phyloP scores from a whole-genome alignment of 2,888 invertebrate genomes.

The Taphrorychus bicolor region DNA sequence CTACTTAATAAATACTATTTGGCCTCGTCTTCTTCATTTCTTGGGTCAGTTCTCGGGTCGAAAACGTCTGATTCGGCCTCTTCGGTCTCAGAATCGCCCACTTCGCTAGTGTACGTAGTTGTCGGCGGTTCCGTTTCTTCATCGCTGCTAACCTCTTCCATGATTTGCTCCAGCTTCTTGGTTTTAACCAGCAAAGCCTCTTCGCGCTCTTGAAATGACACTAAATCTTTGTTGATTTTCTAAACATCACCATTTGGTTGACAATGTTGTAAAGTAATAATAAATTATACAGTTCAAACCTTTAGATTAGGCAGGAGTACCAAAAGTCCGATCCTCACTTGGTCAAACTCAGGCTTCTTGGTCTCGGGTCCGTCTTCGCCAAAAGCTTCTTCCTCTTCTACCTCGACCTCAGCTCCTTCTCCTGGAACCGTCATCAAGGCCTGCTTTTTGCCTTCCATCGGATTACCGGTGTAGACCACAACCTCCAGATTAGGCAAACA shows the following conservation, averaged over 20 bases:
- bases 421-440: constrained; percentile 20
- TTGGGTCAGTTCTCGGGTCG: constrained; percentile 20
- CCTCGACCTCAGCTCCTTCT: constrained; percentile 41
- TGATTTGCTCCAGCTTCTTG: constrained; percentile 51
- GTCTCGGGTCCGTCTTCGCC: constrained; percentile 57
- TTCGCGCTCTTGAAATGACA: constrained; percentile 64
- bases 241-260: neutral
- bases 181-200: constrained; percentile 48
- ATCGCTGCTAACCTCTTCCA: constrained; percentile 54
- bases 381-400: constrained; percentile 43
- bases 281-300: no score
- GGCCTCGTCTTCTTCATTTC: constrained; percentile 21
- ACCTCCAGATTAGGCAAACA: constrained; percentile 62
- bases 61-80: neutral
- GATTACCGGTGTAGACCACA: constrained; percentile 65
- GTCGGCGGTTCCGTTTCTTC: constrained; percentile 44
- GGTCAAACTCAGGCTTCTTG: constrained; percentile 46
- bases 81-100: constrained; percentile 17
- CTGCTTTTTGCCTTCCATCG: constrained; percentile 52
- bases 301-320: constrained; percentile 64
- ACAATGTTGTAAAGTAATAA: neutral
- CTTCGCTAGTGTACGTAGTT: constrained; percentile 32
- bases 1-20: no score
- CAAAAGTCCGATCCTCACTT: constrained; percentile 55
- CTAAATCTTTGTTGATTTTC: constrained; percentile 64